phyloP scores from a whole-genome alignment of 2,113 vertebrate genomes.

The Tiliqua scincoides region DNA sequence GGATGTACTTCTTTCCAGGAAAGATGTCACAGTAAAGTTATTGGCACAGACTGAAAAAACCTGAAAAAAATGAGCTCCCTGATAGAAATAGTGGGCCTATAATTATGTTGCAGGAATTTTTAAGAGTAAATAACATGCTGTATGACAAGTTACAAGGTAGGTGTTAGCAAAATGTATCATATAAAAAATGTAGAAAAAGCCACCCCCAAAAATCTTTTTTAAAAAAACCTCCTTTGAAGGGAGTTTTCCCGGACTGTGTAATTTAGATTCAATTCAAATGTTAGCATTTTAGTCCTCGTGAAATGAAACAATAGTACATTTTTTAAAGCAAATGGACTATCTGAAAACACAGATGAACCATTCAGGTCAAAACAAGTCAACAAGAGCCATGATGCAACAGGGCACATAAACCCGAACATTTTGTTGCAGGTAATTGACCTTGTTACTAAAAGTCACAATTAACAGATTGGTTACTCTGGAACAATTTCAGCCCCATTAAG shows the following conservation, averaged over 20 bases:
- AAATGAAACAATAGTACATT: not conserved
- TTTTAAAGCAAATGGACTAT: not conserved
- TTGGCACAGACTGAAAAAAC: not conserved
- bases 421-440: not conserved
- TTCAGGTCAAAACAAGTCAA: not conserved
- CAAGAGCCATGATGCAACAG: no score
- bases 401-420: no score
- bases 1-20: constrained; percentile 26
- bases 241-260: not conserved
- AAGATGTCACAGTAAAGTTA: not conserved
- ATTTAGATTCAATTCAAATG: constrained; percentile 22
- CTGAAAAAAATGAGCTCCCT: not conserved
- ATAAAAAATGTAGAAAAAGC: constrained; percentile 78
- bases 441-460: not conserved
- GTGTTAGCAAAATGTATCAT: constrained; percentile 71
- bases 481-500: not conserved
- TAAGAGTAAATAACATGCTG: not conserved
- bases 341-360: not conserved
- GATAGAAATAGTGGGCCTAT: not conserved
- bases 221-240: constrained; percentile 33
- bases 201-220: constrained; percentile 66
- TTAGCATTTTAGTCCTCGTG: constrained; percentile 32
- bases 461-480: not conserved
- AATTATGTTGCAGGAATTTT: constrained; percentile 14
- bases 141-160: constrained; percentile 53